phyloP scores from a whole-genome alignment of 2,797 vertebrate species.

The Pachyuromys duprasi region DNA sequence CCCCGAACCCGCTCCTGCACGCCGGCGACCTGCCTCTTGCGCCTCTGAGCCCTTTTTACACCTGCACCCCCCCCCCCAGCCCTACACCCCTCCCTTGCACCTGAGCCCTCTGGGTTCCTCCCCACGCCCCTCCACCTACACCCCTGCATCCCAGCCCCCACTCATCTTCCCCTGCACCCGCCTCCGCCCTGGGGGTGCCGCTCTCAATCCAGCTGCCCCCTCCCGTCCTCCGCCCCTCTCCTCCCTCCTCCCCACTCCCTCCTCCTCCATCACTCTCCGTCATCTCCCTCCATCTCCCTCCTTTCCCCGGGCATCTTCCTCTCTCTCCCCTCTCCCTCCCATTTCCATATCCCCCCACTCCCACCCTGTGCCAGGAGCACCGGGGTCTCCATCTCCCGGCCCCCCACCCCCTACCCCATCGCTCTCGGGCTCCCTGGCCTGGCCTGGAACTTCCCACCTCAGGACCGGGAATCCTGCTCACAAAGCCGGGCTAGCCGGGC shows the following conservation, averaged over 20 bases:
- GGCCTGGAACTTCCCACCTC: slow-evolving; percentile 71
- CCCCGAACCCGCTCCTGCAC: not conserved
- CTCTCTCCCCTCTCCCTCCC: not conserved
- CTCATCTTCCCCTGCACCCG: not conserved
- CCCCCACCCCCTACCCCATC: not conserved
- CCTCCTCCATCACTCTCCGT: not conserved
- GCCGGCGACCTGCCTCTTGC: not conserved
- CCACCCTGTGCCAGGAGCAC: not conserved
- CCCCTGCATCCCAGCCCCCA: not conserved
- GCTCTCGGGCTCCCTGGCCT: not conserved
- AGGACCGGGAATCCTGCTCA: slow-evolving; percentile 15
- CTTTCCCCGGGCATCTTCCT: not conserved
- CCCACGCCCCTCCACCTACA: not conserved
- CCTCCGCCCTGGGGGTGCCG: slow-evolving; percentile 11
- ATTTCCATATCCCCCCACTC: not conserved
- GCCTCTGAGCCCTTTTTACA: not conserved
- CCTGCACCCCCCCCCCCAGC: not conserved
- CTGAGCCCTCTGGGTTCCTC: not conserved
- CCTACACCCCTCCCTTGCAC: not conserved
- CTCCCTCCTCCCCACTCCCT: not conserved
- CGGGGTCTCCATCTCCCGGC: not conserved
- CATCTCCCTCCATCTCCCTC: not conserved
- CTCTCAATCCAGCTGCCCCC: slow-evolving; percentile 32
- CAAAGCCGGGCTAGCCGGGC: slow-evolving; percentile 71
- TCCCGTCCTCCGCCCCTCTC: not conserved